phyloP scores from a whole-genome alignment of 2,797 vertebrate genomes.

The Darevskia mixta region DNA sequence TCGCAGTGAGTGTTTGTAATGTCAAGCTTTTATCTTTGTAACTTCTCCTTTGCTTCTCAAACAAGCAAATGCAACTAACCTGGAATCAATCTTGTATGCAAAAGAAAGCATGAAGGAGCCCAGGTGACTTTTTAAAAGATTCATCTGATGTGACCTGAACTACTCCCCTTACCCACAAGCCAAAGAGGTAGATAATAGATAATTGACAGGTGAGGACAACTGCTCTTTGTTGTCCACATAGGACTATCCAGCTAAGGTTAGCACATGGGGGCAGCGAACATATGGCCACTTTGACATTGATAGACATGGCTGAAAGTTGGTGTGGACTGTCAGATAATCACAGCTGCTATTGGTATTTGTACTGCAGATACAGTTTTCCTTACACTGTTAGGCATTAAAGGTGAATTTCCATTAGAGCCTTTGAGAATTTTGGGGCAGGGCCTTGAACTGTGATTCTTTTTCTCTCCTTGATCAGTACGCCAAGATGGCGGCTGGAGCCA shows the following conservation, averaged over 20 bases:
- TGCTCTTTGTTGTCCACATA: neutral
- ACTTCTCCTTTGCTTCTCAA: neutral
- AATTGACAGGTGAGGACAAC: neutral
- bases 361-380: neutral
- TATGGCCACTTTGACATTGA: neutral
- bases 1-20: conserved; percentile 85
- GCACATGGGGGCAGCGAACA: neutral
- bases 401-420: conserved; percentile 4
- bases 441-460: conserved; percentile 45
- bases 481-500: conserved; percentile 98
- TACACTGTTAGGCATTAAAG: neutral
- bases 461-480: conserved; percentile 81
- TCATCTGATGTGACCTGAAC: neutral
- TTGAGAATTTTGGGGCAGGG: neutral
- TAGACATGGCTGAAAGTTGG: neutral
- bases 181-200: neutral
- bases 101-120: neutral
- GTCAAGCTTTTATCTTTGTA: neutral
- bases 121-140: neutral
- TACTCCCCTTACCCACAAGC: neutral
- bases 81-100: neutral
- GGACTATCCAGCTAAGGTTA: neutral
- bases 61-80: neutral
- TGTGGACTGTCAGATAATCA: neutral
- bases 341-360: neutral